These are phyloP conservation scores for Tor tambroides DNA, from an alignment of 2,113 vertebrate genomes.

Conservation along the genomic window DNA sequence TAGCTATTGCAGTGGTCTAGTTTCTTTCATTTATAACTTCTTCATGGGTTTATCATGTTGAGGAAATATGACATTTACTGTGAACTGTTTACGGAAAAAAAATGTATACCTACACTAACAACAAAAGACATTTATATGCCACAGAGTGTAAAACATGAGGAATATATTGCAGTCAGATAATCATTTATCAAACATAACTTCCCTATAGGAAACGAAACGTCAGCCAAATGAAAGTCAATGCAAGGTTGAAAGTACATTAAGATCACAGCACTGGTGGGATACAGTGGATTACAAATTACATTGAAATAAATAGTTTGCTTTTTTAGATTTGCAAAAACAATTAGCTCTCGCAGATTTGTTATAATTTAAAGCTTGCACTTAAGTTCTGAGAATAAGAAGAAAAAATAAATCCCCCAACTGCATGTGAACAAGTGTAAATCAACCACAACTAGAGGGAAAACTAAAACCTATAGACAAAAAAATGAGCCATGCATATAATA, in stretches of 20 bases:
- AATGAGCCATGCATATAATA: background rate
- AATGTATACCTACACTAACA: background rate
- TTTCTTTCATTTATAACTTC: too few species aligned
- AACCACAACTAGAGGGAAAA: background rate
- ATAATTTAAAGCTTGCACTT: too few species aligned
- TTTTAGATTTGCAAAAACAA: background rate
- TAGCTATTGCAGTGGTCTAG: background rate
- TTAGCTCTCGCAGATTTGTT: background rate
- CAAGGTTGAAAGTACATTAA: conserved; percentile 5
- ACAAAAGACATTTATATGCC: background rate
- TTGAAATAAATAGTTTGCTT: background rate
- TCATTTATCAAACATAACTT: conserved; percentile 35
- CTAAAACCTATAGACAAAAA: background rate
- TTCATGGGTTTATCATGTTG: background rate
- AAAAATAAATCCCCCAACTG: background rate
- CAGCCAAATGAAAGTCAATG: background rate
- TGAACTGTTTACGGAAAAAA: background rate
- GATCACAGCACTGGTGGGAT: background rate
- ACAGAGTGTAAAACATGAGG: background rate
- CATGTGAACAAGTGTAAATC: background rate
- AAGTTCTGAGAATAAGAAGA: background rate
- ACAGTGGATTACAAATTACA: background rate
- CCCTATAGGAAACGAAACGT: conserved; percentile 13
- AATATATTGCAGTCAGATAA: conserved; percentile 10
- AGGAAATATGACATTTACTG: background rate